These are phyloP conservation scores for Phrynosoma platyrhinos DNA, from an alignment of 2,113 vertebrate genomes.

Conservation along the genomic window DNA sequence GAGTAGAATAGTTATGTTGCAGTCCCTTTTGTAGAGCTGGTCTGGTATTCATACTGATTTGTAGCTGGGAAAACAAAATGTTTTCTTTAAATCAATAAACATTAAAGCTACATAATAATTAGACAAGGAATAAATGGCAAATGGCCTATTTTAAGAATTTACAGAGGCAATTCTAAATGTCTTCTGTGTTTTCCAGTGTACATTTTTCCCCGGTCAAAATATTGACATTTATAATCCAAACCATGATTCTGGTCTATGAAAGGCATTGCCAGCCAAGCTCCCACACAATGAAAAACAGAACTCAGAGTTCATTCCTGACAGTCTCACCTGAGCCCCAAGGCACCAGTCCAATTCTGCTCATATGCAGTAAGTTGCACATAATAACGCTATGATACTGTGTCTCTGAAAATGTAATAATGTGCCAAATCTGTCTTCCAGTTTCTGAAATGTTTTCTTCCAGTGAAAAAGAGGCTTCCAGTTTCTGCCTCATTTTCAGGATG, in stretches of 20 bases:
- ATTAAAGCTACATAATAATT: slow-evolving; percentile 9
- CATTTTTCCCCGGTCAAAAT: neutral
- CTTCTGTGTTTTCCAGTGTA: neutral
- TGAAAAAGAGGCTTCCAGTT: neutral
- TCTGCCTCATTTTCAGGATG: neutral
- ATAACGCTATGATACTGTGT: neutral
- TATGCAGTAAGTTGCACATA: neutral
- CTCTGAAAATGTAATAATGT: neutral
- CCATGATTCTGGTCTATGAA: neutral
- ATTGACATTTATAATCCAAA: neutral
- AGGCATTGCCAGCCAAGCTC: neutral
- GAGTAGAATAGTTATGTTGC: slow-evolving; percentile 18
- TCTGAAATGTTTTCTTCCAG: neutral
- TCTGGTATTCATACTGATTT: slow-evolving; percentile 44
- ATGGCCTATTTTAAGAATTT: neutral
- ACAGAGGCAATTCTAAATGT: neutral
- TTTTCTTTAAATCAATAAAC: slow-evolving; percentile 30
- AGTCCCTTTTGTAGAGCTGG: neutral
- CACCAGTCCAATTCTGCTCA: neutral
- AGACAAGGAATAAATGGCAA: neutral
- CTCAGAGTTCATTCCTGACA: neutral
- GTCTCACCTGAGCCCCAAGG: neutral
- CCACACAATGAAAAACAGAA: neutral
- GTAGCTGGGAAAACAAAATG: slow-evolving; percentile 18
- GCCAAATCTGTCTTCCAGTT: neutral